These are phyloP conservation scores for Ametastegia equiseti DNA, from an alignment of 2,888 invertebrate genomes.

Conservation along the genomic window DNA sequence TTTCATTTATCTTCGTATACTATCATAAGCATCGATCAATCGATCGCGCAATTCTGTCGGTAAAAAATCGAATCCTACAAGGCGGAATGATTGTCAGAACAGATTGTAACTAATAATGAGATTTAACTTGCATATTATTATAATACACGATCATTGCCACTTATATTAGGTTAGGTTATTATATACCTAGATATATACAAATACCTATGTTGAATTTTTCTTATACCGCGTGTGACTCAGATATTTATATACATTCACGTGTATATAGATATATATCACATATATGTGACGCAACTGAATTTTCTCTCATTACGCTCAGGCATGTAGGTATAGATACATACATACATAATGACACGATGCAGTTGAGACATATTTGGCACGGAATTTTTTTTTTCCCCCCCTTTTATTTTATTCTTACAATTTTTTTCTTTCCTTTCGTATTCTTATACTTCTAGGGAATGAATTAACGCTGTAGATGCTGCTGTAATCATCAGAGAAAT, in stretches of 20 bases:
- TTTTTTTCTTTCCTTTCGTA: not conserved
- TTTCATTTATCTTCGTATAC: too few species aligned
- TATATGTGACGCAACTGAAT: conserved; percentile 2
- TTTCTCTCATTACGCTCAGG: not conserved
- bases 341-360: too few species aligned
- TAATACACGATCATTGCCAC: too few species aligned
- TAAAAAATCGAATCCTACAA: too few species aligned
- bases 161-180: too few species aligned
- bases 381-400: too few species aligned
- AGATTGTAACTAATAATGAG: too few species aligned
- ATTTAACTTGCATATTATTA: too few species aligned
- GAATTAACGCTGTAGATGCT: not conserved
- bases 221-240: not conserved
- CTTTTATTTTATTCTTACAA: not conserved
- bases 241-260: not conserved
- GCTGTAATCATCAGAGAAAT: not conserved
- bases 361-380: not conserved
- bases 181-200: too few species aligned
- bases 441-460: not conserved
- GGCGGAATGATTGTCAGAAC: too few species aligned
- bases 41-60: too few species aligned
- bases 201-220: not conserved
- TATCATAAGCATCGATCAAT: too few species aligned
- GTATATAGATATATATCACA: not conserved
- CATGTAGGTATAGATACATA: not conserved